Evolutionary conservation across 2,113 vertebrate species (phyloP).

Genomic region (Eretmochelys imbricata): DNA sequence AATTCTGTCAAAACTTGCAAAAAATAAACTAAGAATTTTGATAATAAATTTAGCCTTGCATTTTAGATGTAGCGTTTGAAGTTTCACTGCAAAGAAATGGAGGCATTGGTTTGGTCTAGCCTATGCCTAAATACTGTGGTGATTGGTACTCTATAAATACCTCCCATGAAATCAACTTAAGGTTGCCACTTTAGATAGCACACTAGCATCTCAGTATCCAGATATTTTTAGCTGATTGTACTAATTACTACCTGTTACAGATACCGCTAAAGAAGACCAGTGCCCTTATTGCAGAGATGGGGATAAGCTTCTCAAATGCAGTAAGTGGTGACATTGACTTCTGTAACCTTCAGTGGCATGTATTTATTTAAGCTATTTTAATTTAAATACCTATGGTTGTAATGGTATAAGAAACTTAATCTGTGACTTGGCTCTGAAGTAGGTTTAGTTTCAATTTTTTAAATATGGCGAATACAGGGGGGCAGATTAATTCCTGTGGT

Average conservation of each 20-base stretch:
- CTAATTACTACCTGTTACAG: slow-evolving; percentile 75
- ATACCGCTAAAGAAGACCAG: slow-evolving; percentile 91
- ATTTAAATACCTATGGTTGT: background rate
- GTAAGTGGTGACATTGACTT: slow-evolving; percentile 77
- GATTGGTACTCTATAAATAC: background rate
- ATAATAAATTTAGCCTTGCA: background rate
- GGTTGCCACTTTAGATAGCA: accelerated
- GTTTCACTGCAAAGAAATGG: background rate
- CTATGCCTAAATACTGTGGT: accelerated
- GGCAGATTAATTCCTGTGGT: background rate
- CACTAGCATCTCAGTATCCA: background rate
- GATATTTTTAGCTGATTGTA: accelerated
- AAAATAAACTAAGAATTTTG: background rate
- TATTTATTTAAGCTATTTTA: background rate
- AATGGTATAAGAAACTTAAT: background rate
- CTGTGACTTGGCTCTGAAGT: background rate
- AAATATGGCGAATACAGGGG: background rate
- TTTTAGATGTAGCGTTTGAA: background rate
- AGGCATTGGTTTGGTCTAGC: background rate
- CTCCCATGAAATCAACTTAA: accelerated
- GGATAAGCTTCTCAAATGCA: slow-evolving; percentile 90
- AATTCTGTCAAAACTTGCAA: background rate
- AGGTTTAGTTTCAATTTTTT: background rate
- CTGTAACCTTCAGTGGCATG: background rate
- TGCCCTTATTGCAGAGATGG: slow-evolving; percentile 90